A percentile compares a stretch with the other conserved stretches of the same genome.
Evolutionary conservation across 2,888 invertebrate species (phyloP).

Genomic region (Sphaerophoria taeniata): DNA sequence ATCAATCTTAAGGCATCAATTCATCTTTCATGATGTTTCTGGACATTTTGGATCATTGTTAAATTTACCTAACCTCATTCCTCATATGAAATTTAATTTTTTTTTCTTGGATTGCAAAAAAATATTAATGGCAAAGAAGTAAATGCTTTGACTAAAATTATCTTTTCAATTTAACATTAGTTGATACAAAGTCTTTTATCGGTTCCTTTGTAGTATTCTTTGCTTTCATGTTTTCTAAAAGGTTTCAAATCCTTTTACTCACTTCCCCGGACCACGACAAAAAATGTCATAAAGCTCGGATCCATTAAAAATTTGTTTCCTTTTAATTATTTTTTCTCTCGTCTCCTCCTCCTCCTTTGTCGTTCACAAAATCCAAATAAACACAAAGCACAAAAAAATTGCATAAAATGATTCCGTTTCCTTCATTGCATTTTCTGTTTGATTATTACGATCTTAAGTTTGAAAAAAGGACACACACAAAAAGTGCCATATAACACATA

Average conservation of each 20-base stretch:
- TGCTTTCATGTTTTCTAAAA: slow-evolving; percentile 24
- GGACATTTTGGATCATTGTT: no score
- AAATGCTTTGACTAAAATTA: no score
- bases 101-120: no score
- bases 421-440: slow-evolving; percentile 60
- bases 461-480: slow-evolving; percentile 26
- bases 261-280: not conserved
- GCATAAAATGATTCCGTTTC: slow-evolving; percentile 59
- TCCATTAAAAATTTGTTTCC: slow-evolving; percentile 70
- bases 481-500: slow-evolving; percentile 21
- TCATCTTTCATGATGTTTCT: no score
- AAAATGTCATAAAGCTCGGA: not conserved
- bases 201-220: not conserved
- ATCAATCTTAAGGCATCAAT: no score
- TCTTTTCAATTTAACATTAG: no score
- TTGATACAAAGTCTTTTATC: not conserved
- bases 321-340: slow-evolving; percentile 66
- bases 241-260: slow-evolving; percentile 63
- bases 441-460: slow-evolving; percentile 37
- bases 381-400: not conserved
- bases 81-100: no score
- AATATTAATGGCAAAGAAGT: no score
- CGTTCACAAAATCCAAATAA: no score
- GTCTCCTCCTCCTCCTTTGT: slow-evolving; percentile 20
- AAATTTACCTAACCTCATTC: no score